Base-by-base conservation (phyloP, 2,888 invertebrate species). In the Phanerotoma sp. region DNA sequence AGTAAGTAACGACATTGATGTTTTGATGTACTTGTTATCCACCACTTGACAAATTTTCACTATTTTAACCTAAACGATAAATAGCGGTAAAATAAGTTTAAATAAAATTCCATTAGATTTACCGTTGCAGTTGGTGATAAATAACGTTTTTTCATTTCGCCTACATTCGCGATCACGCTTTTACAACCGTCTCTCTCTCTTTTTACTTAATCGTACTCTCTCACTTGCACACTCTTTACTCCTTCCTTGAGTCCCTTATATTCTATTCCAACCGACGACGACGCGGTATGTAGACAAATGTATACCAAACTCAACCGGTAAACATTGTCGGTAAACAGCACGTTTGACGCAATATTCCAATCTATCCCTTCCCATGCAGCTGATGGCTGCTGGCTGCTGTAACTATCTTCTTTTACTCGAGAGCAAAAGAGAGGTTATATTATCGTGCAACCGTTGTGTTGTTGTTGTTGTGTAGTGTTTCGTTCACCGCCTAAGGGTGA, bases 121-220 rank as follows among this genome's bases (percentile, higher is more conserved):
- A 69, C 67, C 66, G 65, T 66, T 42, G 32, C 30, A 32, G 59
- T 51, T 54, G 52, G 54, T 42, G 64, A 63, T 51, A 66, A 62
- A 59, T 62, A 63, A 62, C 62, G 66, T 60, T 70, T 70, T 64
- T 69, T 70, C 69, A 69, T 71, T 57, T 66, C 65, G 66, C 60
- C 61, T 55, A 47, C 57, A 57, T 63, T 60, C 53, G 61, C 62
- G 37, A 58, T 63, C 60, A 63, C 61, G 56, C 62, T 66, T 61
- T 59, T 68, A 66, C n/a, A n/a, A n/a, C n/a, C n/a, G n/a, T n/a
- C n/a, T n/a, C n/a, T n/a, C n/a, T n/a, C n/a, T n/a, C n/a, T n/a
- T n/a, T n/a, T n/a, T n/a, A n/a, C n/a, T n/a, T n/a, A n/a, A n/a
- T n/a, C n/a, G n/a, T n/a, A n/a, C n/a, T n/a, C n/a, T n/a, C n/a